Evolutionary conservation across 2,113 vertebrate genomes (phyloP), one percentile per base, ranked within the genome.

Genomic region (Tachuris rubrigastra): DNA sequence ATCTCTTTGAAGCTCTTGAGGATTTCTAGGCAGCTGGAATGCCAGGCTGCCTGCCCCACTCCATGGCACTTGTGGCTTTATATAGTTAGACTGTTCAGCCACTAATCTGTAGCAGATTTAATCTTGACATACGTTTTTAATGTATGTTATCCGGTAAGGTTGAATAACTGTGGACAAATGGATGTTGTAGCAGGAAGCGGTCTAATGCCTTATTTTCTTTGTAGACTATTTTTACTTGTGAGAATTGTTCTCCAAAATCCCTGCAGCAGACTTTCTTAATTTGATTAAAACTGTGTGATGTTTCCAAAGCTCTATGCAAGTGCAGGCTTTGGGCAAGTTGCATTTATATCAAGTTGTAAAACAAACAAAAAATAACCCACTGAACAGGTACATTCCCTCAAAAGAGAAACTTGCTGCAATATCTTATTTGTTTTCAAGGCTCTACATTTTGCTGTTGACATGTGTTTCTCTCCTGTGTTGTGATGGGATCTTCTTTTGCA

Each of bases 1-100:
- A 83, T 90, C 89, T 93, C 73, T 95, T 44, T 63, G 84, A 93
- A 87, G 35, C 83, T 90, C 66, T 52, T 63, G 89, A 89, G 85
- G 67, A 95, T 95, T 96, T 95, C 81, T 76, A 91, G 89, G 83
- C 95, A 97, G 95, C 95, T 94, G 96, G 93, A 88, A 94, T 96
- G 84, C 71, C 5, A 22, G 84, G 74, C 94, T 88, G 71, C 52
- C 73, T 6, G 7, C 63, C 47, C 56, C 49, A 23, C 71, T 96
- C 52, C 39, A 12, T 68, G 83, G 60, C 87, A 41, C 72, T 95
- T 85, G 78, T 89, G 69, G 50, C 96, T 96, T 97, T 96, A 95
- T 96, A 96, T 97, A 97, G 97, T 87, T 74, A 59, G 78, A 56
- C 56, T 33, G 33, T 63, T 91, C 82, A 76, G 68, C 65, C 84